phyloP scores from a whole-genome alignment of 1,140 invertebrate genomes.

The Heterodera schachtii region DNA sequence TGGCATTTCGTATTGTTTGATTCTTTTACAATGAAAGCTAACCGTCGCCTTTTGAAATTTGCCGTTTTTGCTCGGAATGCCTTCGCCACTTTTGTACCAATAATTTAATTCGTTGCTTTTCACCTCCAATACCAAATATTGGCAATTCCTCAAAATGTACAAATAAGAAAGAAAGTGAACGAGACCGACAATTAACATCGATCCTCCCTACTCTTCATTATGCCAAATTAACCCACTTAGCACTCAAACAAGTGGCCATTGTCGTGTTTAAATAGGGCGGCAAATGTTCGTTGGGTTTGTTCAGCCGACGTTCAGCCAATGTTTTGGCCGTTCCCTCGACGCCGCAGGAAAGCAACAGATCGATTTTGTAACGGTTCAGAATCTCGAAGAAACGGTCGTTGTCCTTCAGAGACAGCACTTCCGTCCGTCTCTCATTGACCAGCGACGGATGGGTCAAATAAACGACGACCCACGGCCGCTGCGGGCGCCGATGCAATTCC shows the following conservation, averaged over 20 bases:
- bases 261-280: constrained; percentile 26
- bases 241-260: constrained; percentile 23
- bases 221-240: background rate
- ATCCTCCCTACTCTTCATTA: too few relatives aligned
- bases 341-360: constrained; percentile 31
- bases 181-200: too few relatives aligned
- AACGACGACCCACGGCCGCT: constrained; percentile 26
- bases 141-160: background rate
- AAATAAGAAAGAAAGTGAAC: too few relatives aligned
- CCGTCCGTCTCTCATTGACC: constrained; percentile 20
- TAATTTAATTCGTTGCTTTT: background rate
- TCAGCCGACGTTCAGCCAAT: constrained; percentile 5
- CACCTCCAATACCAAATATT: constrained; percentile 12
- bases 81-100: background rate
- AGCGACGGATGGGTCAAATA: constrained; percentile 31
- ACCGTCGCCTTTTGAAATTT: constrained; percentile 8
- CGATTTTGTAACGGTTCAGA: constrained; percentile 26
- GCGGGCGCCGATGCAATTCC: constrained; percentile 23
- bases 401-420: constrained; percentile 21
- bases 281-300: constrained; percentile 19
- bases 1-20: background rate
- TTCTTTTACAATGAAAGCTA: background rate
- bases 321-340: constrained; percentile 25
- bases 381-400: constrained; percentile 34
- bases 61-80: background rate